A percentile compares a stretch with the other conserved stretches of the same genome.
These are phyloP conservation scores for Aphidius ervi DNA, from an alignment of 1,140 invertebrate species.

Conservation along the genomic window DNA sequence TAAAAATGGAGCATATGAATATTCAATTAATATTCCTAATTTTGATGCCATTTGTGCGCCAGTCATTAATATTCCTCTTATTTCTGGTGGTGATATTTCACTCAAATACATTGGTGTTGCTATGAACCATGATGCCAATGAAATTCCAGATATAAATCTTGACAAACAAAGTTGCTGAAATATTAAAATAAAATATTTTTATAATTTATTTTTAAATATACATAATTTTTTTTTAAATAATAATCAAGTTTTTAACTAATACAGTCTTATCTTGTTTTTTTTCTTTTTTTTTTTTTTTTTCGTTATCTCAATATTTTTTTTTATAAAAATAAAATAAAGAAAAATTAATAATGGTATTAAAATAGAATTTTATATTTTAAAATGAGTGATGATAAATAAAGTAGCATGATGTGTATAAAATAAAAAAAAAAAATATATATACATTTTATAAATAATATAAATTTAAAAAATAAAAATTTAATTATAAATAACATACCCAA, in stretches of 20 bases:
- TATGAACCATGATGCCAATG: constrained; percentile 61
- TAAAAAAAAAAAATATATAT: too few relatives aligned
- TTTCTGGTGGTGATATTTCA: constrained; percentile 60
- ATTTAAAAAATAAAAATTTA: background rate
- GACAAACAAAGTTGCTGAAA: constrained; percentile 26
- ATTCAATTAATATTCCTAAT: constrained; percentile 63
- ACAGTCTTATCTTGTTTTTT: too few relatives aligned
- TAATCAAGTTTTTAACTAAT: too few relatives aligned
- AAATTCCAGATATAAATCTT: constrained; percentile 56
- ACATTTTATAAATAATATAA: too few relatives aligned
- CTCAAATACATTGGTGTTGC: constrained; percentile 60
- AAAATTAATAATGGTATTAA: too few relatives aligned
- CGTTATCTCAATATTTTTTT: too few relatives aligned
- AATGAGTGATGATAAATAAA: too few relatives aligned
- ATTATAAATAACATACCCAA: constrained; percentile 35
- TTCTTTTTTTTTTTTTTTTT: too few relatives aligned
- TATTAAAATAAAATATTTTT: constrained; percentile 3
- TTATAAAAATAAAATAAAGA: too few relatives aligned
- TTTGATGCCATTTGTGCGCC: constrained; percentile 55
- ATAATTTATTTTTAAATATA: background rate
- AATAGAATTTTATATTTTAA: too few relatives aligned
- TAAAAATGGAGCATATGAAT: constrained; percentile 59
- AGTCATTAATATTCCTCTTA: constrained; percentile 64
- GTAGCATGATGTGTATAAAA: too few relatives aligned
- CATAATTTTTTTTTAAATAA: background rate